Conservation (phyloP, 2,797 vertebrate genomes). For the Sciurus vulgaris region DNA sequence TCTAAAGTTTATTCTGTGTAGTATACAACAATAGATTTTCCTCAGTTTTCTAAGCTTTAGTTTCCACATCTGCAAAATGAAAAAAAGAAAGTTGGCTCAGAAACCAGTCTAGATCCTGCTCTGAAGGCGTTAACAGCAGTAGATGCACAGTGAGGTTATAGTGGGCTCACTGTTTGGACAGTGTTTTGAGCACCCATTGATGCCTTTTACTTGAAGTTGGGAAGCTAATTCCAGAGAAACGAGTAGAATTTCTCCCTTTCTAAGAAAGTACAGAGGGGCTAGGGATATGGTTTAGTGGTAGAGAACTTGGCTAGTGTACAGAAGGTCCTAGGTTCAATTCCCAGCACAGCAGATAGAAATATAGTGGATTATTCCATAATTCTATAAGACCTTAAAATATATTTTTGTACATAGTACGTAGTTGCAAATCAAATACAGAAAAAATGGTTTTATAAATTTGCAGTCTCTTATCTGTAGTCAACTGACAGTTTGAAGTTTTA, state of each 20-base stretch:
- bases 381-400: background rate
- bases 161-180: background rate
- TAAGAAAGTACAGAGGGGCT: background rate
- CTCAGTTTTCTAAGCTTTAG: slow-evolving; percentile 5
- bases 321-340: too few relatives aligned
- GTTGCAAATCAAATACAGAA: slow-evolving; percentile 6
- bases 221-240: background rate
- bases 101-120: background rate
- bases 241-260: slow-evolving; percentile 37
- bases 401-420: background rate
- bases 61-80: slow-evolving; percentile 16
- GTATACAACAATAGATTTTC: background rate
- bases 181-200: background rate
- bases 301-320: too few relatives aligned
- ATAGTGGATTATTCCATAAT: background rate
- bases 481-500: background rate
- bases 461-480: background rate
- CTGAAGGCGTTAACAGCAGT: slow-evolving; percentile 11
- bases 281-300: too few relatives aligned
- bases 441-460: slow-evolving; percentile 23
- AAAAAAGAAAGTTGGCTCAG: background rate
- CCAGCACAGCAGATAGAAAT: too few relatives aligned
- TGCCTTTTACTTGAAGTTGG: slow-evolving; percentile 12
- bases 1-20: background rate
- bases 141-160: background rate